These are phyloP conservation scores for Rhopilema esculentum DNA, from an alignment of 30 jellyfish, hydroid and myxozoan genomes.

Conservation along the genomic window DNA sequence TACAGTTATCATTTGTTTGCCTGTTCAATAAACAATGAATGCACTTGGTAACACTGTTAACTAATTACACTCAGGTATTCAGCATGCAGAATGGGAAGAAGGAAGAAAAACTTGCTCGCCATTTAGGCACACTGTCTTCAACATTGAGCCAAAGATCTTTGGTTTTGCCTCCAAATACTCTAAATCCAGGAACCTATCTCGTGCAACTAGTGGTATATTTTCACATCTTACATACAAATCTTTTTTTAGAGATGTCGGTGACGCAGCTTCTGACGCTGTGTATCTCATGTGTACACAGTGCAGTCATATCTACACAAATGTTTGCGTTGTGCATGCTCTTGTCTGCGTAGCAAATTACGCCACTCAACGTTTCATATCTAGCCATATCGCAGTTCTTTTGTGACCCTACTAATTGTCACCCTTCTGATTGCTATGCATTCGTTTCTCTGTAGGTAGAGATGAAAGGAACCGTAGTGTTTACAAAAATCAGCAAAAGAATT, in stretches of 20 bases:
- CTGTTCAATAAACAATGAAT: no score
- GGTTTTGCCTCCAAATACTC: slow-evolving; percentile 41
- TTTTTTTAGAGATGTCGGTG: no score
- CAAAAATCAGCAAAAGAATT: neutral
- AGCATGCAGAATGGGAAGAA: neutral
- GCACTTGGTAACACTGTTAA: neutral
- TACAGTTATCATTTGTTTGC: no score
- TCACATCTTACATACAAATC: no score
- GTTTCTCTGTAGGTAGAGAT: slow-evolving; percentile 31
- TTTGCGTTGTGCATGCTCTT: no score
- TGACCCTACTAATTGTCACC: no score
- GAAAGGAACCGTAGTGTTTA: slow-evolving; percentile 45
- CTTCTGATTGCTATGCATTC: neutral
- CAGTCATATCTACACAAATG: no score
- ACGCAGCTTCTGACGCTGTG: no score
- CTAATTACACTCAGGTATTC: slow-evolving; percentile 9
- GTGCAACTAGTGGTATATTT: slow-evolving; percentile 28
- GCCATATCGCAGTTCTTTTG: no score
- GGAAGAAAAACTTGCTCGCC: slow-evolving; percentile 2
- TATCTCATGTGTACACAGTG: no score
- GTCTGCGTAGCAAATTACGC: no score
- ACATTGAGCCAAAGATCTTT: slow-evolving; percentile 23
- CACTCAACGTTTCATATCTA: no score
- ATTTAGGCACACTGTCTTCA: slow-evolving; percentile 36
- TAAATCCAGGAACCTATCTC: slow-evolving; percentile 27